phyloP scores from a whole-genome alignment of 2,888 invertebrate genomes.

The Ecliptopera silaceata region DNA sequence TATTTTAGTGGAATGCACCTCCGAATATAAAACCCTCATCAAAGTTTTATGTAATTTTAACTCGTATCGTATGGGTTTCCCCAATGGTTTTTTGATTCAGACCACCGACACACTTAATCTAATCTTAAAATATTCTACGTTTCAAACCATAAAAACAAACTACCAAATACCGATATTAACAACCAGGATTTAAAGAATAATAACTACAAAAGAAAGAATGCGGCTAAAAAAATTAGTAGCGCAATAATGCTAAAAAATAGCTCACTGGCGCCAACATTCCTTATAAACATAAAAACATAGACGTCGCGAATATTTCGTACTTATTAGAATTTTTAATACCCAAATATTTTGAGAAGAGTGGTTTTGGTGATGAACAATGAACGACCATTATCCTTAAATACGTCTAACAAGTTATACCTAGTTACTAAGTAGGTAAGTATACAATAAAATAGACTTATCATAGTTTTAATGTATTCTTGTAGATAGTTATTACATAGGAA shows the following conservation, averaged over 20 bases:
- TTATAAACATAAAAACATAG: constrained; percentile 20
- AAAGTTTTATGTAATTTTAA: neutral
- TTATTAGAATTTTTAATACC: constrained; percentile 34
- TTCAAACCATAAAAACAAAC: neutral
- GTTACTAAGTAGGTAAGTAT: too few relatives aligned
- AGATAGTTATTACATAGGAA: too few relatives aligned
- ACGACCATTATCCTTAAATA: neutral
- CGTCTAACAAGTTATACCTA: neutral
- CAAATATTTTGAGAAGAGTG: constrained; percentile 5
- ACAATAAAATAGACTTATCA: too few relatives aligned
- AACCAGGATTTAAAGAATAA: constrained; percentile 7
- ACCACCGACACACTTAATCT: too few relatives aligned
- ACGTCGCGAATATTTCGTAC: constrained; percentile 1
- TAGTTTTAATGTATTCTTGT: too few relatives aligned
- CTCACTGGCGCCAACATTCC: constrained; percentile 36
- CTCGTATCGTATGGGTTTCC: neutral
- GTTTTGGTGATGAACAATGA: neutral
- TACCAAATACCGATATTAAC: constrained; percentile 1
- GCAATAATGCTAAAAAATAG: constrained; percentile 14
- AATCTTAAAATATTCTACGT: neutral
- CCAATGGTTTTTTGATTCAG: neutral
- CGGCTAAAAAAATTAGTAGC: constrained; percentile 11
- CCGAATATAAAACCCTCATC: neutral
- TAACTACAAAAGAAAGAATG: constrained; percentile 13
- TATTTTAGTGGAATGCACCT: too few relatives aligned